These are phyloP conservation scores for Liopterus haemorrhoidalis DNA, from an alignment of 2,888 invertebrate species.

Conservation along the genomic window DNA sequence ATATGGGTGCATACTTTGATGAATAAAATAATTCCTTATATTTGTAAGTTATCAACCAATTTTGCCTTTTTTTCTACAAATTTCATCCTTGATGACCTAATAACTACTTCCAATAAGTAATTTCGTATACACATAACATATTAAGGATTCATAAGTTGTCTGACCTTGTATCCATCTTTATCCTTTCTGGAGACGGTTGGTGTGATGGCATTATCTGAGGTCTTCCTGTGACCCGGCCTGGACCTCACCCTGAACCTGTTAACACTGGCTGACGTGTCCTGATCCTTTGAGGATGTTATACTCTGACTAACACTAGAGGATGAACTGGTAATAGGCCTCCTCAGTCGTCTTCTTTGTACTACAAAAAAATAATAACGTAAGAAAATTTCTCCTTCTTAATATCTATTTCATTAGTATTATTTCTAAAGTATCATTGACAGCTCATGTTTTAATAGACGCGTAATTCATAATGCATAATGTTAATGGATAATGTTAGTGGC, in stretches of 20 bases:
- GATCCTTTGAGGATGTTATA: slow-evolving; percentile 45
- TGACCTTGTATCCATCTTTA: slow-evolving; percentile 66
- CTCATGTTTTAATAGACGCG: no score
- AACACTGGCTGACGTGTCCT: slow-evolving; percentile 59
- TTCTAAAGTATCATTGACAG: no score
- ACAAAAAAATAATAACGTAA: slow-evolving; percentile 32
- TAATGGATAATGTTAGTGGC: no score
- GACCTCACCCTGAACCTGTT: slow-evolving; percentile 59
- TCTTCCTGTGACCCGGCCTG: slow-evolving; percentile 52
- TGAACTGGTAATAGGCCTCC: slow-evolving; percentile 57
- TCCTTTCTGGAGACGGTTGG: slow-evolving; percentile 54
- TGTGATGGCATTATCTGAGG: slow-evolving; percentile 52
- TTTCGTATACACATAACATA: no score
- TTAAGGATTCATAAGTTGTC: slow-evolving; percentile 17
- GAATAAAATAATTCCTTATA: no score
- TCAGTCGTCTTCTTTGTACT: slow-evolving; percentile 62
- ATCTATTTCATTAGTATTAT: not conserved
- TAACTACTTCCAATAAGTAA: no score
- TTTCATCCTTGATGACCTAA: no score
- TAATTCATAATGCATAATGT: no score
- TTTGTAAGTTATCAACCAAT: no score
- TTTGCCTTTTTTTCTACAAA: not conserved
- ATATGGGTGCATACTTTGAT: no score
- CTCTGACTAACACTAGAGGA: slow-evolving; percentile 51
- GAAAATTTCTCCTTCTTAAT: not conserved